Percentiles rank a stretch among this genome's conserved stretches.
phyloP scores from a whole-genome alignment of 2,888 invertebrate species.

The Terebella lapidaria region DNA sequence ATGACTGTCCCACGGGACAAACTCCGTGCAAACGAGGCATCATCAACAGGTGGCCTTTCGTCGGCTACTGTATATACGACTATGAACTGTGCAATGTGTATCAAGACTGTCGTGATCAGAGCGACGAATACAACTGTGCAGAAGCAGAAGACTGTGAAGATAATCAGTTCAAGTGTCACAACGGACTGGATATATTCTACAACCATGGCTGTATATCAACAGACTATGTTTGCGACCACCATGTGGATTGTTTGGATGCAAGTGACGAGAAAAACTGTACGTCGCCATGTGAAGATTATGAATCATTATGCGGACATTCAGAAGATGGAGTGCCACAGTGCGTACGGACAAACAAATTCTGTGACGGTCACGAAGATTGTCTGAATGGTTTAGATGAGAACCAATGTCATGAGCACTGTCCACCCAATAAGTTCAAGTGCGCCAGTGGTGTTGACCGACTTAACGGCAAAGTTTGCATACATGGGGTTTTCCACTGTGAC shows the following conservation, averaged over 20 bases:
- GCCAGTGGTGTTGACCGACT: conserved; percentile 4
- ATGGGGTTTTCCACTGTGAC: conserved; percentile 14
- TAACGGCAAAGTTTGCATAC: conserved; percentile 3
- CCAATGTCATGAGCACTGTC: conserved; percentile 5
- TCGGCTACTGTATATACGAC: background rate
- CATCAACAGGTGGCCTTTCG: background rate
- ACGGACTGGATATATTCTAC: conserved; percentile 1
- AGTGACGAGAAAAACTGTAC: conserved; percentile 16
- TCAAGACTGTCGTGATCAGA: conserved; percentile 13
- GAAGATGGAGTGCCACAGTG: background rate
- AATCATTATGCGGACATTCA: background rate
- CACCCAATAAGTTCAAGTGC: conserved; percentile 13
- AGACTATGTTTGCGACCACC: conserved; percentile 12
- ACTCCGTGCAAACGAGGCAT: conserved; percentile 6
- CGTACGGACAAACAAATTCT: background rate
- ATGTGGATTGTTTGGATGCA: conserved; percentile 16
- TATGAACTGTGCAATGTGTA: conserved; percentile 13
- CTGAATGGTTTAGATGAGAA: conserved; percentile 2
- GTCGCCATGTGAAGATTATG: conserved; percentile 5
- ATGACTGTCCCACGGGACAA: conserved; percentile 4
- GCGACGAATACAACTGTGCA: conserved; percentile 10
- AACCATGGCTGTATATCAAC: background rate
- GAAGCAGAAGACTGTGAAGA: background rate
- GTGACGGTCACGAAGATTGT: conserved; percentile 5
- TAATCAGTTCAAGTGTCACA: conserved; percentile 10